Conservation (phyloP, 2,113 vertebrate genomes). For the Typhlomys cinereus region DNA sequence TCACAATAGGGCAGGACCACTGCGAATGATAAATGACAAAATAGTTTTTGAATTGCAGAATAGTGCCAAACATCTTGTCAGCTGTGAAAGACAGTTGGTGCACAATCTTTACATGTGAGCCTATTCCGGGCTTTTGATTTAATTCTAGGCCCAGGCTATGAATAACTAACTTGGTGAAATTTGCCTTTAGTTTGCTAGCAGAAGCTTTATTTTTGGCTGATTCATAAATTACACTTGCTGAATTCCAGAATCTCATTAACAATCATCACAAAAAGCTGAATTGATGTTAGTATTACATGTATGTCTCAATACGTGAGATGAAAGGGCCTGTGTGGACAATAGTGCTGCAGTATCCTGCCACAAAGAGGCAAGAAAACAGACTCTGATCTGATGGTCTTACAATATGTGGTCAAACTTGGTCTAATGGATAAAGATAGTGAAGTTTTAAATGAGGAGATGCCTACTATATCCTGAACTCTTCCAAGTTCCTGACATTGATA, state of each 20-base stretch:
- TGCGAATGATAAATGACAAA: slow-evolving; percentile 59
- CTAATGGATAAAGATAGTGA: not conserved
- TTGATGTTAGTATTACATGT: slow-evolving; percentile 77
- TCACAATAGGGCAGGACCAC: slow-evolving; percentile 59
- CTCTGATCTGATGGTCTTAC: not conserved
- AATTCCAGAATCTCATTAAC: slow-evolving; percentile 81
- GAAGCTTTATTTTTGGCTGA: slow-evolving; percentile 77
- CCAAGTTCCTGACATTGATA: not conserved
- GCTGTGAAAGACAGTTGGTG: slow-evolving; percentile 80
- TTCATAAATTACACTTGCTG: slow-evolving; percentile 81
- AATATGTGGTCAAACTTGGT: not conserved
- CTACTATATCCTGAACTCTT: not conserved
- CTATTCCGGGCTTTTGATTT: slow-evolving; percentile 75
- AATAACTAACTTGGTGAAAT: slow-evolving; percentile 75
- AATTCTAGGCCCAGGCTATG: slow-evolving; percentile 69
- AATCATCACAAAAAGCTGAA: slow-evolving; percentile 83
- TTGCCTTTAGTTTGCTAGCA: slow-evolving; percentile 78
- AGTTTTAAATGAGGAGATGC: not conserved
- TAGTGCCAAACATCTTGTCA: slow-evolving; percentile 76
- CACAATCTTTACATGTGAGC: slow-evolving; percentile 71
- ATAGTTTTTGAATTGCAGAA: slow-evolving; percentile 78
- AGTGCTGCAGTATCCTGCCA: slow-evolving; percentile 56
- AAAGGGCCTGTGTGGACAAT: slow-evolving; percentile 64
- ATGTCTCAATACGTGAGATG: slow-evolving; percentile 64
- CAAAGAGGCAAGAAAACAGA: slow-evolving; percentile 22